phyloP scores from a whole-genome alignment of 2,797 vertebrate genomes.

The Enteromius unitaeniatus region DNA sequence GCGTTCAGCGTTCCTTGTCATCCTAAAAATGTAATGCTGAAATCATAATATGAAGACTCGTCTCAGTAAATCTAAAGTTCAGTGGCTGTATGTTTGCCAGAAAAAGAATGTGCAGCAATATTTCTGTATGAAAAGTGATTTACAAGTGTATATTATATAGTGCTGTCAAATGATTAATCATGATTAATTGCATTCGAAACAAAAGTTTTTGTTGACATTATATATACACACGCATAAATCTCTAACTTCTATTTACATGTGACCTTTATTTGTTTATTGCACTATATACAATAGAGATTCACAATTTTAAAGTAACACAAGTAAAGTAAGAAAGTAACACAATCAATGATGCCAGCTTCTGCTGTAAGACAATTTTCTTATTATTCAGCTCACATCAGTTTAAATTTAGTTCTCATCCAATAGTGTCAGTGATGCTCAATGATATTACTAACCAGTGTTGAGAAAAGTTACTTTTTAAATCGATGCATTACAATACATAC shows the following conservation, averaged over 20 bases:
- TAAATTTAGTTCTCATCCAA: background rate
- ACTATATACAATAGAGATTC: background rate
- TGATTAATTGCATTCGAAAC: too few species aligned
- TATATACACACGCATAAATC: background rate
- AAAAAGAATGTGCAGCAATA: background rate
- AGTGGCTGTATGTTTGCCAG: background rate
- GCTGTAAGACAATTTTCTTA: background rate
- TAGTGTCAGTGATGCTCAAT: background rate
- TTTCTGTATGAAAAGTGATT: background rate
- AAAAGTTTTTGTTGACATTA: too few species aligned
- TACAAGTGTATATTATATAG: background rate
- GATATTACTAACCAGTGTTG: background rate
- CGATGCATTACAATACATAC: background rate
- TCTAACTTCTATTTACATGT: background rate
- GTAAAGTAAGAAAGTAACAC: background rate
- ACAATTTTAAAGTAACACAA: background rate
- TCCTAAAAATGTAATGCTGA: background rate
- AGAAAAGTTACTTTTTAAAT: background rate
- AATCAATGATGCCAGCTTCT: background rate
- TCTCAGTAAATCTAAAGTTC: background rate
- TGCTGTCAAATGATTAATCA: too few species aligned
- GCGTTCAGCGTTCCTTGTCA: background rate
- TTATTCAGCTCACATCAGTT: background rate
- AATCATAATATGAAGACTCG: constrained; percentile 4
- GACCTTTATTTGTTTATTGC: background rate